Evolutionary conservation across 2,113 vertebrate species (phyloP).

Genomic region (Syrrhaptes paradoxus): DNA sequence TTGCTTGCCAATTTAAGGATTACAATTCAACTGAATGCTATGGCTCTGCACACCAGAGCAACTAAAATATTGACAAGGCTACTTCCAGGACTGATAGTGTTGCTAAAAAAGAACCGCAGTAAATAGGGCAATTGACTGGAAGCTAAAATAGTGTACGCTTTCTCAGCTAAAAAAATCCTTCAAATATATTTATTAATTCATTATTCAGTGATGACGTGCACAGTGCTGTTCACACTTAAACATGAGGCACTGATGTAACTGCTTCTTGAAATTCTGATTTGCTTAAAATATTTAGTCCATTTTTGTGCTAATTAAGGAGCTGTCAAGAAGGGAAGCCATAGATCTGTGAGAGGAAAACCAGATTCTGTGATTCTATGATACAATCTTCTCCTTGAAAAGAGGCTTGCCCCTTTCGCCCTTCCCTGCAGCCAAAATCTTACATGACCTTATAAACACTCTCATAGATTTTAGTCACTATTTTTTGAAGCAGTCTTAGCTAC

Average conservation of each 20-base stretch:
- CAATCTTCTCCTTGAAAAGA: not conserved
- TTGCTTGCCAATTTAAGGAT: conserved; percentile 55
- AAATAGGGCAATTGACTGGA: conserved; percentile 59
- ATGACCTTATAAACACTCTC: not conserved
- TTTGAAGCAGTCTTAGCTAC: not conserved
- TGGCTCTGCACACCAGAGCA: conserved; percentile 35
- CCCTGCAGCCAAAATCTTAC: not conserved
- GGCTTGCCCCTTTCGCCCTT: not conserved
- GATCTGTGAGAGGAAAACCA: not conserved
- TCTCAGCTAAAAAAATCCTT: conserved; percentile 45
- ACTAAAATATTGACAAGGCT: conserved; percentile 64
- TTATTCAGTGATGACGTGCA: conserved; percentile 29
- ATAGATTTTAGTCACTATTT: not conserved
- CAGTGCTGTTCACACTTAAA: not conserved
- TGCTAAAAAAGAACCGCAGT: conserved; percentile 36
- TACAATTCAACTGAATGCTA: conserved; percentile 31
- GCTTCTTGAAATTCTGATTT: conserved; percentile 46
- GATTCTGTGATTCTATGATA: not conserved
- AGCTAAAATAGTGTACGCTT: conserved; percentile 27
- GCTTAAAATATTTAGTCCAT: conserved; percentile 60
- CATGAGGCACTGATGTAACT: not conserved
- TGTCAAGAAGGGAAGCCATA: not conserved
- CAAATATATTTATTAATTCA: conserved; percentile 63
- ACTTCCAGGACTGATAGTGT: not conserved
- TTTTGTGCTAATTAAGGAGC: conserved; percentile 53